Percentiles rank a stretch among this genome's conserved stretches.
These are phyloP conservation scores for Parnassius orleans DNA, from an alignment of 2,888 invertebrate species.

Conservation along the genomic window DNA sequence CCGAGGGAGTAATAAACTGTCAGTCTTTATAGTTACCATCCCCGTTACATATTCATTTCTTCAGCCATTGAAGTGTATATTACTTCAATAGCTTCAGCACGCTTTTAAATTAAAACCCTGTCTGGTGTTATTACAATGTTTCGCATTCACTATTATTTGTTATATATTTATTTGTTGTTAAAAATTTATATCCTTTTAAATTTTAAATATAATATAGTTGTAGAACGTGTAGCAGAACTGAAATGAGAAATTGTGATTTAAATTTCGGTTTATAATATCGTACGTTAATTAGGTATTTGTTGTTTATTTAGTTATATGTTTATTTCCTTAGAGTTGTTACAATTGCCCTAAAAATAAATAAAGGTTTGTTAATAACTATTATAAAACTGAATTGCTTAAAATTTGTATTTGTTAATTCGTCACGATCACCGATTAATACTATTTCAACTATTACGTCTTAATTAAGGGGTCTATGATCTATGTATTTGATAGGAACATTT, in stretches of 20 bases:
- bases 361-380: no score
- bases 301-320: no score
- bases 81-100: neutral
- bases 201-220: neutral
- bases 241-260: no score
- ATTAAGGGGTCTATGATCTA: slow-evolving; percentile 13
- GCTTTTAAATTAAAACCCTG: slow-evolving; percentile 13
- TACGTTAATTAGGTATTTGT: no score
- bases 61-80: slow-evolving; percentile 1
- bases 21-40: slow-evolving; percentile 10
- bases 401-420: no score
- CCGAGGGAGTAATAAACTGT: slow-evolving; percentile 17
- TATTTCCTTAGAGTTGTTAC: no score
- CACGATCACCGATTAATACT: neutral
- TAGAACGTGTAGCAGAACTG: neutral
- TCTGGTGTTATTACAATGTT: neutral
- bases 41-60: slow-evolving; percentile 16
- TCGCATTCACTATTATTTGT: neutral
- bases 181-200: neutral
- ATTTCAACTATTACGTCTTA: slow-evolving; percentile 4
- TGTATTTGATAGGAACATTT: slow-evolving; percentile 10
- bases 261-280: no score
- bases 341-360: no score
- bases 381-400: no score
- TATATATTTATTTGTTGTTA: no score